Evolutionary conservation across 2,113 vertebrate species (phyloP), one percentile per base, ranked within the genome.

Genomic region (Pagrus major): DNA sequence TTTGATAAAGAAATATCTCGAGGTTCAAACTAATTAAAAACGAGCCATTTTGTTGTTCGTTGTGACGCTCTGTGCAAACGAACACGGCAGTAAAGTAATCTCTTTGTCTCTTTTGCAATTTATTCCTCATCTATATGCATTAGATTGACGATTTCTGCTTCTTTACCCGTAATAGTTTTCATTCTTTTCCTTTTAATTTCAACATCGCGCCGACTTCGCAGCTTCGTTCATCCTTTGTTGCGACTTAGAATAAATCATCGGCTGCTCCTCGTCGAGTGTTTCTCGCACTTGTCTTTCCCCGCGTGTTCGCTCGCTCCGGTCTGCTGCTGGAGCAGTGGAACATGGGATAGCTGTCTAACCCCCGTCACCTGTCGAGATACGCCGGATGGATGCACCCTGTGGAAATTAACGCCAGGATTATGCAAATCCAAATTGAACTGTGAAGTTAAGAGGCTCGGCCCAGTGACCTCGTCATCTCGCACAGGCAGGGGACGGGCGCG

Each of bases 391-490:
- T 79, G 83, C 84, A 70, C 88, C 84, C 88, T 15, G 76, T 58
- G 88, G 83, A 91, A 90, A 90, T 93, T 91, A 91, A 49, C 63
- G 44, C 60, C 78, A n/a, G 76, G 91, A 94, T 94, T 93, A 94
- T 94, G 92, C 84, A 91, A 93, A 94, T 93, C 90, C 85, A 91
- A 92, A 93, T 90, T 89, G 89, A 94, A 91, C 87, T 89, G 88
- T 89, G 86, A 85, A 86, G 87, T 89, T 88, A 86, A 89, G 86
- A 89, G 77, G 81, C 84, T 87, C 85, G 72, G 85, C 89, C 86
- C 88, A 81, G 89, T 92, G 93, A 94, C 93, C 92, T 67, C 87
- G 63, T 83, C 86, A 81, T 74, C 84, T 83, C 60, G 20, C 71
- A n/a, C 68, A 77, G 64, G 71, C 70, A 37, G 55, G 58, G 60